These are phyloP conservation scores for Drosophila tropicalis DNA, from an alignment of 1,140 invertebrate genomes.

Conservation along the genomic window DNA sequence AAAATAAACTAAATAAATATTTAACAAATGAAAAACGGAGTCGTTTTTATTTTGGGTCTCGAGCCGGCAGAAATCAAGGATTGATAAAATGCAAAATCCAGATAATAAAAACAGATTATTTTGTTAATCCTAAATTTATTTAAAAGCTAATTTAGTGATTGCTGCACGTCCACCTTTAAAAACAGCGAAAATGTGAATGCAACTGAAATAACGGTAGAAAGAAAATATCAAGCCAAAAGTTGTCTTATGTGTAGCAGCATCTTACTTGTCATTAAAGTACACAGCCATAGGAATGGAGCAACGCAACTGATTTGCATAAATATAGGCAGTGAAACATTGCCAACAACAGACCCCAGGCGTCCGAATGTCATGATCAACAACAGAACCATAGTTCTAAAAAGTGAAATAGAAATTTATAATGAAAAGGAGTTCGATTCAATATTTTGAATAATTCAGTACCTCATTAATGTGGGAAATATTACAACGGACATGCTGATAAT, in stretches of 20 bases:
- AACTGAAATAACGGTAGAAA: slow-evolving; percentile 24
- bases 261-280: slow-evolving; percentile 57
- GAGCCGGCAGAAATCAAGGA: too few species aligned
- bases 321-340: slow-evolving; percentile 55
- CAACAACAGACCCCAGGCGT: slow-evolving; percentile 57
- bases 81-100: too few species aligned
- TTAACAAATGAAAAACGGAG: too few species aligned
- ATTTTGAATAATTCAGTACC: slow-evolving; percentile 67
- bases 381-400: slow-evolving; percentile 63
- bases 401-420: not conserved
- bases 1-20: too few species aligned
- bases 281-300: slow-evolving; percentile 61
- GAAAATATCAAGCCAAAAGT: not conserved
- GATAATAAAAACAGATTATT: too few species aligned
- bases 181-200: slow-evolving; percentile 63
- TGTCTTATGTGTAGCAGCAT: not conserved
- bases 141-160: slow-evolving; percentile 42
- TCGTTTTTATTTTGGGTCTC: too few species aligned
- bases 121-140: too few species aligned
- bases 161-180: slow-evolving; percentile 51
- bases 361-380: slow-evolving; percentile 71
- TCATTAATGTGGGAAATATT: slow-evolving; percentile 85
- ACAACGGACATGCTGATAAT: slow-evolving; percentile 85
- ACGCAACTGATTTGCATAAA: slow-evolving; percentile 58
- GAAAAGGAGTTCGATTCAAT: too few species aligned